A percentile compares a stretch with the other conserved stretches of the same genome.
phyloP scores from a whole-genome alignment of 2,113 vertebrate genomes.

The Syngnathus floridae region DNA sequence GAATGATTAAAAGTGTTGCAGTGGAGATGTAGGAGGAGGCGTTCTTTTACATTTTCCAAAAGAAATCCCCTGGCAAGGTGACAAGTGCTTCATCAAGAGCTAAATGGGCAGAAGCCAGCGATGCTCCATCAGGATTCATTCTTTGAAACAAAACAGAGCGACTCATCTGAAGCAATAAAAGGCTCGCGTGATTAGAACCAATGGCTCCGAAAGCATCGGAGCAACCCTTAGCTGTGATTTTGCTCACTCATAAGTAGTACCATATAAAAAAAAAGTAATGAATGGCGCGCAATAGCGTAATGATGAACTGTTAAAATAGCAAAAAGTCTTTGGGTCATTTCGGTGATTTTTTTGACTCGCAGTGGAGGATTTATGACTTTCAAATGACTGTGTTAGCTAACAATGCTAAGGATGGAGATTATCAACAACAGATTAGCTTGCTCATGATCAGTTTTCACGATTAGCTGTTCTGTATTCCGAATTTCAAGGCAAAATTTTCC shows the following conservation, averaged over 20 bases:
- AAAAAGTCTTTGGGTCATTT: too few relatives aligned
- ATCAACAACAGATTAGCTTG: too few relatives aligned
- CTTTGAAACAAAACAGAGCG: neutral
- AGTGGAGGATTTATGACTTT: too few relatives aligned
- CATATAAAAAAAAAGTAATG: neutral
- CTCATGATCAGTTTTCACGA: too few relatives aligned
- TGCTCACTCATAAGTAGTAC: neutral
- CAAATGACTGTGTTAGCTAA: too few relatives aligned
- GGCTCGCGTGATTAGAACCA: neutral
- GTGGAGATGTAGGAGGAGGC: neutral
- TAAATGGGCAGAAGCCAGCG: slow-evolving; percentile 4
- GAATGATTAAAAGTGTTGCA: neutral
- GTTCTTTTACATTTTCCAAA: neutral
- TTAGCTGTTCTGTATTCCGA: too few relatives aligned
- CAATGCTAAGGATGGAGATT: too few relatives aligned
- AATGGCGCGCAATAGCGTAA: neutral
- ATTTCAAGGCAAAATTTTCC: too few relatives aligned
- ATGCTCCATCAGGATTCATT: slow-evolving; percentile 7
- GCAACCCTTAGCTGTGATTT: slow-evolving; percentile 4
- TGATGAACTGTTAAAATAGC: too few relatives aligned
- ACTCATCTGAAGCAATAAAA: slow-evolving; percentile 1
- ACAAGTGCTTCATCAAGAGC: slow-evolving; percentile 26
- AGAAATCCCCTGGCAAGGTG: neutral
- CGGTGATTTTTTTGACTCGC: too few relatives aligned
- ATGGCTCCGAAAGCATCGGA: neutral